Evolutionary conservation across 1,140 invertebrate species (phyloP).

Genomic region (Muscidifurax raptorellus): DNA sequence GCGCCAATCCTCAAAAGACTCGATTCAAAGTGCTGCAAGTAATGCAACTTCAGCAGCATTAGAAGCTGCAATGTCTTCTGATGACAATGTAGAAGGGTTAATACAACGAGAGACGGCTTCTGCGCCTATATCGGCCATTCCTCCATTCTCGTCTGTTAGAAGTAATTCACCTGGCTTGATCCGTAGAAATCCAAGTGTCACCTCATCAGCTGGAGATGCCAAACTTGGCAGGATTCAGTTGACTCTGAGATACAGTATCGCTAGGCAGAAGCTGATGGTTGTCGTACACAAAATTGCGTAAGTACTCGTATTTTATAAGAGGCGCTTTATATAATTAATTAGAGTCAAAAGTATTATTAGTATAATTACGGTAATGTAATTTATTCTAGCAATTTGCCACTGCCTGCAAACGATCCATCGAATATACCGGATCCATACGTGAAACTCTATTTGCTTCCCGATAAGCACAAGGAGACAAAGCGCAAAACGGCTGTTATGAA

Average conservation of each 20-base stretch:
- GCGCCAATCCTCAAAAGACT: conserved; percentile 70
- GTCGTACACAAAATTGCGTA: conserved; percentile 93
- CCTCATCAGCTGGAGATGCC: conserved; percentile 80
- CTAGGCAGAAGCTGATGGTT: conserved; percentile 86
- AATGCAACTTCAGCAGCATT: conserved; percentile 56
- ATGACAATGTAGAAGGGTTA: conserved; percentile 65
- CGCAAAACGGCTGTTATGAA: conserved; percentile 92
- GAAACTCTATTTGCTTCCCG: conserved; percentile 93
- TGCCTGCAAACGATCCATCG: conserved; percentile 84
- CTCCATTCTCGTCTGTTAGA: not conserved
- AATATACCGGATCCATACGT: conserved; percentile 97
- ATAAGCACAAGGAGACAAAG: conserved; percentile 90
- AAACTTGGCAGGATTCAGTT: conserved; percentile 88
- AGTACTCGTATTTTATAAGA: conserved; percentile 65
- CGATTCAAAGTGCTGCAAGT: conserved; percentile 68
- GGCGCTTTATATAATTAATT: conserved; percentile 28
- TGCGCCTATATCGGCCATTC: conserved; percentile 57
- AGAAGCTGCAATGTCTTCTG: conserved; percentile 55
- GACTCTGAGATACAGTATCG: conserved; percentile 89
- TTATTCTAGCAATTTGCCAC: conserved; percentile 85
- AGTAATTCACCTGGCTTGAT: conserved; percentile 61
- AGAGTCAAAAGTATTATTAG: not conserved
- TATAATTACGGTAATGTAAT: not conserved
- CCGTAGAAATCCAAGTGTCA: conserved; percentile 72
- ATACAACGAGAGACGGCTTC: conserved; percentile 51